A percentile compares a stretch with the other conserved stretches of the same genome.
phyloP scores from a whole-genome alignment of 2,888 invertebrate species.

The Drosophila peninsularis region DNA sequence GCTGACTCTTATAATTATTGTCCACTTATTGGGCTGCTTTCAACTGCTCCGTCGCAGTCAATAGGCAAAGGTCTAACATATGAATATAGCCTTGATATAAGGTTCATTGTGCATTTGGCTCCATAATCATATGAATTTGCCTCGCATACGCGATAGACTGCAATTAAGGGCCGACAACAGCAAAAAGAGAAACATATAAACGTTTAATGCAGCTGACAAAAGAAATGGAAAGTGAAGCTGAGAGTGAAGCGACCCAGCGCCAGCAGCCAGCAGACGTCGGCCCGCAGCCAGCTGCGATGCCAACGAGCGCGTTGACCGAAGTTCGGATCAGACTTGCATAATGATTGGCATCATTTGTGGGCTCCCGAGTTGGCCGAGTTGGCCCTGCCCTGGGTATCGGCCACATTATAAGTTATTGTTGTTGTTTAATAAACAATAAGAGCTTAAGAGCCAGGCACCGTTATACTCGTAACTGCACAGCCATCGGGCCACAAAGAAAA shows the following conservation, averaged over 20 bases:
- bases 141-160: conserved; percentile 7
- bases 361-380: conserved; percentile 2
- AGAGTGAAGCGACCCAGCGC: conserved; percentile 13
- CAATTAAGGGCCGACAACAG: conserved; percentile 62
- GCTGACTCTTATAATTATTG: conserved; percentile 3
- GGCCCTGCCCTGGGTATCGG: conserved; percentile 17
- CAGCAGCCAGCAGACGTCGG: conserved; percentile 24
- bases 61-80: conserved; percentile 1
- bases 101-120: conserved; percentile 65
- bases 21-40: not conserved
- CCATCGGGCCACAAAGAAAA: conserved; percentile 14
- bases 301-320: conserved; percentile 68
- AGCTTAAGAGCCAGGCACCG: conserved; percentile 53
- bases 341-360: conserved; percentile 64
- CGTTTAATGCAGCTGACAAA: conserved; percentile 50
- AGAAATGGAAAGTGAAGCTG: conserved; percentile 70
- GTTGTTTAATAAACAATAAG: conserved; percentile 66
- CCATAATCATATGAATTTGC: conserved; percentile 12
- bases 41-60: not conserved
- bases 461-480: conserved; percentile 64
- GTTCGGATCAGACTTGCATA: conserved; percentile 64
- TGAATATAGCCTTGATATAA: conserved; percentile 2
- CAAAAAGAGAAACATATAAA: conserved; percentile 16
- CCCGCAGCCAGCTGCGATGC: conserved; percentile 9
- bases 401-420: conserved; percentile 36